phyloP scores from a whole-genome alignment of 2,797 vertebrate genomes.

The Triplophysa bombifrons region DNA sequence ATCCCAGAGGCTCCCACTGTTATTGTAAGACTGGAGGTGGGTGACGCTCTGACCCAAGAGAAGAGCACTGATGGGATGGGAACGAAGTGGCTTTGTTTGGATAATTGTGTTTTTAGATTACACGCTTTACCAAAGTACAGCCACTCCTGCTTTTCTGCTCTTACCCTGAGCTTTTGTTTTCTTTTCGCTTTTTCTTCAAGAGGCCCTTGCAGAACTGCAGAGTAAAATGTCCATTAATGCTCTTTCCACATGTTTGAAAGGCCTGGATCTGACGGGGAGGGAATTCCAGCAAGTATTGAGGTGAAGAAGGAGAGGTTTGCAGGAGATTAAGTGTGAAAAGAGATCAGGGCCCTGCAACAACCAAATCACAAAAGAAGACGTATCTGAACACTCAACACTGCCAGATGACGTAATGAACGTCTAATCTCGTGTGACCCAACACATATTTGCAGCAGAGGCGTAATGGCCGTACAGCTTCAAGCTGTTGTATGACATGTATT shows the following conservation, averaged over 20 bases:
- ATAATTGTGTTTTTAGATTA: constrained; percentile 74
- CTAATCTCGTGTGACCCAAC: constrained; percentile 46
- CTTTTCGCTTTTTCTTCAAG: constrained; percentile 65
- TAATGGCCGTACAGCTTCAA: constrained; percentile 23
- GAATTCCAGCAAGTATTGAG: constrained; percentile 44
- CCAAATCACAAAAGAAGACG: constrained; percentile 44
- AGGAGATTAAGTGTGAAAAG: constrained; percentile 48
- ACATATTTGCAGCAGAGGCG: constrained; percentile 38
- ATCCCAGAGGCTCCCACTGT: constrained; percentile 72
- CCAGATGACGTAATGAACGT: constrained; percentile 30
- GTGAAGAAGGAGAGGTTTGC: constrained; percentile 47
- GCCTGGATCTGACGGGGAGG: constrained; percentile 62
- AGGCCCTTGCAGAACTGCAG: constrained; percentile 48
- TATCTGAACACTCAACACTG: constrained; percentile 45
- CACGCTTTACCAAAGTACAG: constrained; percentile 73
- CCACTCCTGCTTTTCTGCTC: constrained; percentile 72
- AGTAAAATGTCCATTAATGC: constrained; percentile 61
- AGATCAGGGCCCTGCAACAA: constrained; percentile 40
- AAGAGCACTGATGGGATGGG: constrained; percentile 69
- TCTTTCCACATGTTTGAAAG: constrained; percentile 68
- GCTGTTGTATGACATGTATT: constrained; percentile 3
- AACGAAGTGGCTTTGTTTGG: constrained; percentile 76
- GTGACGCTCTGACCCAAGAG: constrained; percentile 75
- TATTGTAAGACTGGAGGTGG: constrained; percentile 79
- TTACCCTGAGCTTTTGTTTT: constrained; percentile 69